A percentile compares a stretch with the other conserved stretches of the same genome.
These are phyloP conservation scores for Osmerus mordax DNA, from an alignment of 2,113 vertebrate species.

Conservation along the genomic window DNA sequence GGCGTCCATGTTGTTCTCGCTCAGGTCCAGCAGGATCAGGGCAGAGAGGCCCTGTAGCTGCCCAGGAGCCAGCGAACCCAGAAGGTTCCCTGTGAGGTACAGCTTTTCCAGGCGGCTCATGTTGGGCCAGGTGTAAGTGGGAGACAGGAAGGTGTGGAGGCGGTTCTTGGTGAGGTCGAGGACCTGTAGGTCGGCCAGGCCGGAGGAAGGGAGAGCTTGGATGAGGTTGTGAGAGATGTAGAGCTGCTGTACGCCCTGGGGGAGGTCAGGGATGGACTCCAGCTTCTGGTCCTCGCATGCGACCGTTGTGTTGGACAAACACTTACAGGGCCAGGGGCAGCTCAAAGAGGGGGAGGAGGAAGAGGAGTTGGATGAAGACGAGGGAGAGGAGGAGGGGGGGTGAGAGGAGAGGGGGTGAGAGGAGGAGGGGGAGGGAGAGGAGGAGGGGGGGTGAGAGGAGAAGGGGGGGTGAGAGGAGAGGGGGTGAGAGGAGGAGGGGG, in stretches of 20 bases:
- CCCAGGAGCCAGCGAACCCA: slow-evolving; percentile 28
- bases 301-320: slow-evolving; percentile 29
- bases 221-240: slow-evolving; percentile 56
- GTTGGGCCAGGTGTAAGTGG: slow-evolving; percentile 35
- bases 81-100: slow-evolving; percentile 47
- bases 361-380: neutral
- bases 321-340: slow-evolving; percentile 42
- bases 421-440: neutral
- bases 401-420: neutral
- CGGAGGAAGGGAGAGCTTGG: slow-evolving; percentile 39
- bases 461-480: neutral
- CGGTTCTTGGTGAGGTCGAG: slow-evolving; percentile 63
- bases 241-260: slow-evolving; percentile 35
- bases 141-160: slow-evolving; percentile 30
- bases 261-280: slow-evolving; percentile 45
- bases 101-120: slow-evolving; percentile 55
- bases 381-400: neutral
- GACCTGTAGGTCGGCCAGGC: slow-evolving; percentile 52
- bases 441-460: neutral
- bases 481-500: neutral
- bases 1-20: slow-evolving; percentile 50
- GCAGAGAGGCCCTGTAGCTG: slow-evolving; percentile 41
- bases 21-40: slow-evolving; percentile 58
- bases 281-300: slow-evolving; percentile 43
- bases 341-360: slow-evolving; percentile 5